Percentiles rank a stretch among this genome's conserved stretches.
Evolutionary conservation across 2,888 invertebrate genomes (phyloP).

Genomic region (Vesta saturnalis): DNA sequence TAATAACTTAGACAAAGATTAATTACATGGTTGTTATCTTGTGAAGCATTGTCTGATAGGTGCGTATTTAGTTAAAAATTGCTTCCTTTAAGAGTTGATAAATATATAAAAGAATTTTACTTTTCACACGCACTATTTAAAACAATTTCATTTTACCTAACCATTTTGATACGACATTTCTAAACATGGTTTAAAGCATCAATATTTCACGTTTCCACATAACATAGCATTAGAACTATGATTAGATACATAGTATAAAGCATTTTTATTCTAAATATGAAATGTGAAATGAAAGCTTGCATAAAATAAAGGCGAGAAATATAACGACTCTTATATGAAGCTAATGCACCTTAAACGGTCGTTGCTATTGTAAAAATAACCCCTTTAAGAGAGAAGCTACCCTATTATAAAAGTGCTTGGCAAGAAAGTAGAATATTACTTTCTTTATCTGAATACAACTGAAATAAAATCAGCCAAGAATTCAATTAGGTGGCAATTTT

Average conservation of each 20-base stretch:
- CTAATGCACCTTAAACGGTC: constrained; percentile 24
- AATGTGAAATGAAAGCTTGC: constrained; percentile 26
- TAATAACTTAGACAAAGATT: neutral
- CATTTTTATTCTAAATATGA: constrained; percentile 11
- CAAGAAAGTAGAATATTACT: constrained; percentile 50
- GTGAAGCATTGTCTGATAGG: neutral
- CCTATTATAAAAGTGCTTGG: constrained; percentile 52
- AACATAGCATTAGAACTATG: too few species aligned
- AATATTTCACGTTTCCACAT: too few species aligned
- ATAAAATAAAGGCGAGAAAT: constrained; percentile 20
- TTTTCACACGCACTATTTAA: too few species aligned
- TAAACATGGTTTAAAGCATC: too few species aligned
- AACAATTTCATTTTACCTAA: too few species aligned
- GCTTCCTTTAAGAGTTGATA: neutral
- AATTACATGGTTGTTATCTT: neutral
- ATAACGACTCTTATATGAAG: constrained; percentile 21
- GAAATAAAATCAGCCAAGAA: constrained; percentile 54
- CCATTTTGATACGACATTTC: too few species aligned
- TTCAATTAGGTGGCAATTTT: constrained; percentile 57
- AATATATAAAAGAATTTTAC: too few species aligned
- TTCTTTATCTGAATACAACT: constrained; percentile 51
- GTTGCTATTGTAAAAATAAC: constrained; percentile 23
- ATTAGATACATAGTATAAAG: too few species aligned
- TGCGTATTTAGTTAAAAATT: neutral
- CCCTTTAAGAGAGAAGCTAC: constrained; percentile 22